phyloP scores from a whole-genome alignment of 2,113 vertebrate species.

The Canis aureus region DNA sequence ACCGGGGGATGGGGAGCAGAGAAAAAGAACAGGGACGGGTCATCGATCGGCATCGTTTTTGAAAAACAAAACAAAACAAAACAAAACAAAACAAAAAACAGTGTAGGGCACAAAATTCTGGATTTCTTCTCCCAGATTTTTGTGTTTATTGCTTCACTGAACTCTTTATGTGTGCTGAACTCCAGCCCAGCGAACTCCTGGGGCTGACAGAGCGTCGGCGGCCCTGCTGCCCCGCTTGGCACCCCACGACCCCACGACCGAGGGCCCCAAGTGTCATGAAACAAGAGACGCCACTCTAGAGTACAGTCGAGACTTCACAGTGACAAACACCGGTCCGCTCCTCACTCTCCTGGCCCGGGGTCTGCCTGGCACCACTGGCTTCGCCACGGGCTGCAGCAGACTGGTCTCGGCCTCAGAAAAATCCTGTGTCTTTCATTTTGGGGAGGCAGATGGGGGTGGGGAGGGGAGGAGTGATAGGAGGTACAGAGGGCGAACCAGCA shows the following conservation, averaged over 20 bases:
- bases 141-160: constrained; percentile 88
- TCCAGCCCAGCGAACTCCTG: neutral
- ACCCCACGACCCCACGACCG: neutral
- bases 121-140: constrained; percentile 65
- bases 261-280: neutral
- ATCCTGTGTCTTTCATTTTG: neutral
- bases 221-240: neutral
- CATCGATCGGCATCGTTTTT: neutral
- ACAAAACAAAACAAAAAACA: constrained; percentile 63
- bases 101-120: constrained; percentile 81
- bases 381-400: neutral
- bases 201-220: neutral
- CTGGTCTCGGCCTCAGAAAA: neutral
- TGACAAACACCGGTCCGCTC: neutral
- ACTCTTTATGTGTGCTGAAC: constrained; percentile 59
- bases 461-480: neutral
- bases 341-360: neutral
- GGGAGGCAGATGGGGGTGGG: neutral
- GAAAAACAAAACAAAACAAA: constrained; percentile 14
- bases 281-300: neutral
- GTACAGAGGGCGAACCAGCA: neutral
- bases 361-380: neutral
- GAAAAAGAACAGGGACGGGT: constrained; percentile 59
- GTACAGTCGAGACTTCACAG: constrained; percentile 23
- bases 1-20: constrained; percentile 67